A percentile compares a stretch with the other conserved stretches of the same genome.
Evolutionary conservation across 2,797 vertebrate species (phyloP).

Genomic region (Falco biarmicus): DNA sequence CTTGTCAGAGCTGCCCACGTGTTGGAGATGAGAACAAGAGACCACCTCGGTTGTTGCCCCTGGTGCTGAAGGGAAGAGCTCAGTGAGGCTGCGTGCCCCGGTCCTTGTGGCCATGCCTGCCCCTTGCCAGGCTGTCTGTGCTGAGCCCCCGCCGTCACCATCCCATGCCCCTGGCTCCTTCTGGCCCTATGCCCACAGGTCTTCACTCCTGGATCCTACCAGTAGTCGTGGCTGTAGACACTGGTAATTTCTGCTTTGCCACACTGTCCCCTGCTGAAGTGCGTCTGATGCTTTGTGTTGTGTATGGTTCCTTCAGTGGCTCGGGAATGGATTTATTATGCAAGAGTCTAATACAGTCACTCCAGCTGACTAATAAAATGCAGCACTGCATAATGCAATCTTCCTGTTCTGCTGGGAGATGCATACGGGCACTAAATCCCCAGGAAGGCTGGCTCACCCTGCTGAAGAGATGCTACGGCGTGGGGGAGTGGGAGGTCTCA

Average conservation of each 20-base stretch:
- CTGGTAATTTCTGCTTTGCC: not conserved
- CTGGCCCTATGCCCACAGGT: not conserved
- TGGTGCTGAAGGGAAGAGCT: not conserved
- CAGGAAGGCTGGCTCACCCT: not conserved
- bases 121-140: not conserved
- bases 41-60: not conserved
- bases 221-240: not conserved
- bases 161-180: not conserved
- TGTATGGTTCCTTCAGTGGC: not conserved
- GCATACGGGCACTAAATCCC: not conserved
- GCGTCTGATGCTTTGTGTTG: fast-evolving
- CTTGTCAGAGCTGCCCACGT: not conserved
- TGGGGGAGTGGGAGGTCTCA: not conserved
- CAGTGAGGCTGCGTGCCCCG: fast-evolving
- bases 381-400: not conserved
- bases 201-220: not conserved
- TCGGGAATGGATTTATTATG: not conserved
- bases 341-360: not conserved
- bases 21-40: not conserved
- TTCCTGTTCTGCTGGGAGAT: not conserved
- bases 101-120: not conserved
- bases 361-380: not conserved
- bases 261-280: not conserved
- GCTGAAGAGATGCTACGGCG: not conserved
- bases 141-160: fast-evolving